A percentile compares a stretch with the other conserved stretches of the same genome.
phyloP scores from a whole-genome alignment of 2,113 vertebrate genomes.

The Nothobranchius kuhntae region DNA sequence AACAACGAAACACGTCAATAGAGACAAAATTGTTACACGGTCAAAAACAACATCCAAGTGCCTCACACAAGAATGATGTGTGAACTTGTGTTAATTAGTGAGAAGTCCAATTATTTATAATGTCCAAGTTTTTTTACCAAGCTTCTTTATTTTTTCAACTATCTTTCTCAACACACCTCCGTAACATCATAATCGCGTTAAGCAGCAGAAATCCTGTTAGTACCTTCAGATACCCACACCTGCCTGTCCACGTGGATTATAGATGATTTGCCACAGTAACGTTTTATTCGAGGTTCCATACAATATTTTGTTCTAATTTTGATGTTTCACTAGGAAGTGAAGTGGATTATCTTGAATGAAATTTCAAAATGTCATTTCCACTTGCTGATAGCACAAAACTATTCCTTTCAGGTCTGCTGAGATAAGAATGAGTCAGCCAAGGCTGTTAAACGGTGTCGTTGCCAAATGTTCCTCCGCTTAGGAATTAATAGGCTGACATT shows the following conservation, averaged over 20 bases:
- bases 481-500: constrained; percentile 96
- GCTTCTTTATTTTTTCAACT: not conserved
- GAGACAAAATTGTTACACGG: constrained; percentile 23
- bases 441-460: constrained; percentile 88
- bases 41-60: constrained; percentile 9
- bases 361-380: constrained; percentile 94
- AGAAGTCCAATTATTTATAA: constrained; percentile 12
- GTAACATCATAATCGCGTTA: constrained; percentile 64
- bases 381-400: constrained; percentile 94
- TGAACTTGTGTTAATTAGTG: not conserved
- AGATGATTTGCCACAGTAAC: constrained; percentile 80
- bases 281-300: constrained; percentile 85
- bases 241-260: constrained; percentile 83
- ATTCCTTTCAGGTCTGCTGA: constrained; percentile 90
- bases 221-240: constrained; percentile 72
- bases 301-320: constrained; percentile 87
- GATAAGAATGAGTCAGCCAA: constrained; percentile 91
- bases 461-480: constrained; percentile 75
- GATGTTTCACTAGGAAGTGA: constrained; percentile 89
- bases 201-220: constrained; percentile 75
- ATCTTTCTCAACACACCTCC: constrained; percentile 9
- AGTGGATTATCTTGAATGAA: constrained; percentile 93
- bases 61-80: constrained; percentile 1
- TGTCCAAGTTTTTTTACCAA: not conserved
- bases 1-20: constrained; percentile 79